Percentiles rank a stretch among this genome's conserved stretches.
Conservation (phyloP, 2,888 invertebrate genomes). For the Subacronicta megacephala region DNA sequence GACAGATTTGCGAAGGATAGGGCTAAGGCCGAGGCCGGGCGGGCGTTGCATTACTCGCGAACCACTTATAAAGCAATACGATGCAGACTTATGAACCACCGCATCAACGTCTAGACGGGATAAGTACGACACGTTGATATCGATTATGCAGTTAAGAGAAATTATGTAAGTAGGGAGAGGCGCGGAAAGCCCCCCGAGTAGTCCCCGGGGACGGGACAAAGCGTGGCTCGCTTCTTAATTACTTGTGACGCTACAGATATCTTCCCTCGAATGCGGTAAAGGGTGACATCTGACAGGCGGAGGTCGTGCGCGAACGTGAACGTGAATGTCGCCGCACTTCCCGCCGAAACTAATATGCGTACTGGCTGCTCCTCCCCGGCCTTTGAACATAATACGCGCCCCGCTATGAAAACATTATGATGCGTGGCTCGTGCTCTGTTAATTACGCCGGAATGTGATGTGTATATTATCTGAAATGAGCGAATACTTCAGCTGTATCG, state of each 20-base stretch:
- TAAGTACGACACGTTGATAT: constrained; percentile 79
- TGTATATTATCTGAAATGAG: constrained; percentile 61
- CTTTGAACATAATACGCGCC: constrained; percentile 56
- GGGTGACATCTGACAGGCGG: constrained; percentile 68
- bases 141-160: constrained; percentile 86
- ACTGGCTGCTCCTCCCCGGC: constrained; percentile 27
- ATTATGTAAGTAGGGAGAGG: constrained; percentile 82
- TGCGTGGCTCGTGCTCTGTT: constrained; percentile 68
- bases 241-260: constrained; percentile 82
- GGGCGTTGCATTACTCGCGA: constrained; percentile 50
- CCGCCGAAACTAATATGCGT: constrained; percentile 48
- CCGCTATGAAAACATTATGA: constrained; percentile 75
- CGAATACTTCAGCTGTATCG: constrained; percentile 56
- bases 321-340: constrained; percentile 47
- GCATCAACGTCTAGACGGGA: constrained; percentile 78
- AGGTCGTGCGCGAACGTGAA: constrained; percentile 52
- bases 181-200: constrained; percentile 67
- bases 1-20: constrained; percentile 39
- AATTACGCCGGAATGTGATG: constrained; percentile 67
- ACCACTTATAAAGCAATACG: constrained; percentile 70
- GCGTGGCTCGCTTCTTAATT: constrained; percentile 84
- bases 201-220: constrained; percentile 67
- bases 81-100: constrained; percentile 66
- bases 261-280: constrained; percentile 71
- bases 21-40: constrained; percentile 16